A percentile compares a stretch with the other conserved stretches of the same genome.
Conservation (phyloP, 1,140 invertebrate species). For the Dendrolimus punctatus region DNA sequence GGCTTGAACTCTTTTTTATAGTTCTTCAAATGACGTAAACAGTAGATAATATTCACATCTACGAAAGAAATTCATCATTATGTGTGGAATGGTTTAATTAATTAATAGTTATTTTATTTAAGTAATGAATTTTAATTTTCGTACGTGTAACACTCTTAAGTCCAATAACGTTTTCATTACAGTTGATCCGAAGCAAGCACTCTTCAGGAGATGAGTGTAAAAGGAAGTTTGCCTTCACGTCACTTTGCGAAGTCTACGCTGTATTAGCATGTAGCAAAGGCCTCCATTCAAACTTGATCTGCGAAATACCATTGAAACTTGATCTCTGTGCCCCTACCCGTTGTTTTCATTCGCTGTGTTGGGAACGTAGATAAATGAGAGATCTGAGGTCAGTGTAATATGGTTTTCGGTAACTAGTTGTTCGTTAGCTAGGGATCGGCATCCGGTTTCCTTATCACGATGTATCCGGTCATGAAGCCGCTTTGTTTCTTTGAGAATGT, state of each 20-base stretch:
- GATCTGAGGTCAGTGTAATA: constrained; percentile 8
- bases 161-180: constrained; percentile 13
- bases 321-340: too few species aligned
- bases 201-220: constrained; percentile 23
- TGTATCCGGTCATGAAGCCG: constrained; percentile 28
- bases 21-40: too few species aligned
- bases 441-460: constrained; percentile 53
- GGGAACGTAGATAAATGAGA: neutral
- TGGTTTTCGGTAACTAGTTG: constrained; percentile 29
- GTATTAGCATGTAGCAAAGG: constrained; percentile 23
- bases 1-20: too few species aligned
- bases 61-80: too few species aligned
- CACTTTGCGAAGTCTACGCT: constrained; percentile 23
- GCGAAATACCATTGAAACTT: neutral
- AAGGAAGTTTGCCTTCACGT: constrained; percentile 29
- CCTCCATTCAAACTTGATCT: constrained; percentile 11
- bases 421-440: constrained; percentile 41
- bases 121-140: too few species aligned
- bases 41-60: too few species aligned
- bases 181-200: constrained; percentile 4
- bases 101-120: too few species aligned
- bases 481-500: constrained; percentile 47
- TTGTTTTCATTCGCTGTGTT: too few species aligned
- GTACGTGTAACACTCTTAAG: neutral
- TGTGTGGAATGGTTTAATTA: too few species aligned